Conservation (phyloP, 2,113 vertebrate species). For the Cyanoliseus patagonus region DNA sequence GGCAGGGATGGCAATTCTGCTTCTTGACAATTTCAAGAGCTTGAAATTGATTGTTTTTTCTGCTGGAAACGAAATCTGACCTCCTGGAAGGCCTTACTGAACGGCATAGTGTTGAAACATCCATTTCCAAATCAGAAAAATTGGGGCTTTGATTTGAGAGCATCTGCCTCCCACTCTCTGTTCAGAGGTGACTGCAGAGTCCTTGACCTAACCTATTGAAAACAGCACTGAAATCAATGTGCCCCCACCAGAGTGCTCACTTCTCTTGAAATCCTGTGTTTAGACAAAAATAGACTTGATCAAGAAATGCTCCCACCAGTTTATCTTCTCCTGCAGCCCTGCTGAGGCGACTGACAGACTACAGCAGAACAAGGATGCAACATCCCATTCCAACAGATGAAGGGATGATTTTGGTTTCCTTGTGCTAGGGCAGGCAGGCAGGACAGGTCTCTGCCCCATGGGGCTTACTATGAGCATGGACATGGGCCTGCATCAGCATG, state of each 20-base stretch:
- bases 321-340: neutral
- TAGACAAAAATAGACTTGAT: neutral
- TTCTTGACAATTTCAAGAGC: neutral
- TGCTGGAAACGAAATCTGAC: neutral
- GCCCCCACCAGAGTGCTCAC: neutral
- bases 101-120: neutral
- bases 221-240: neutral
- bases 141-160: neutral
- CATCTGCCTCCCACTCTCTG: neutral
- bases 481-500: neutral
- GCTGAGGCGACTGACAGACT: neutral
- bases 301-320: neutral
- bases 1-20: neutral
- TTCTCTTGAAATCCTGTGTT: neutral
- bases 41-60: slow-evolving; percentile 1
- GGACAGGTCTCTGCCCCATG: neutral
- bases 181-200: neutral
- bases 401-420: neutral
- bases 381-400: neutral
- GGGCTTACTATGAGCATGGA: neutral
- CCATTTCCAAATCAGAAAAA: neutral
- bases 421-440: neutral
- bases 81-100: neutral
- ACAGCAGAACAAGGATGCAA: accelerated
- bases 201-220: neutral